Conservation (phyloP, 2,888 invertebrate genomes). For the Campaea margaritaria region DNA sequence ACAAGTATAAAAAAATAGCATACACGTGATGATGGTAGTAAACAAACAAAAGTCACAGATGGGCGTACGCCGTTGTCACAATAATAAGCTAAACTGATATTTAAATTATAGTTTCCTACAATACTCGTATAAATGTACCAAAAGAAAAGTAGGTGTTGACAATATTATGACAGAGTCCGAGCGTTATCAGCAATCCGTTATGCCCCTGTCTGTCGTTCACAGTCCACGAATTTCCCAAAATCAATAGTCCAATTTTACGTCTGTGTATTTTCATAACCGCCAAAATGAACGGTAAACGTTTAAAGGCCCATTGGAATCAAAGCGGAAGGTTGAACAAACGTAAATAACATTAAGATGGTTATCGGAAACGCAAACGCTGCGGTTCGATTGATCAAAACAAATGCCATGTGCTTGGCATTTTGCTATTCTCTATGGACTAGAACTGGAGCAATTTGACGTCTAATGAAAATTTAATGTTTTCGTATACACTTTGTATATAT, state of each 20-base stretch:
- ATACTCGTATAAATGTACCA: too few species aligned
- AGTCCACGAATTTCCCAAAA: slow-evolving; percentile 16
- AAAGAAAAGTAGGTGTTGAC: too few species aligned
- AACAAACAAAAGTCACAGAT: too few species aligned
- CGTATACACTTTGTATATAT: too few species aligned
- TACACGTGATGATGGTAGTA: too few species aligned
- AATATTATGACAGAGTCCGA: not conserved
- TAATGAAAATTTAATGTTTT: too few species aligned
- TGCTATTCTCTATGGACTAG: too few species aligned
- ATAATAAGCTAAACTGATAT: too few species aligned
- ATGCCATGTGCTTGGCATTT: not conserved
- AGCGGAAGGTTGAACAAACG: slow-evolving; percentile 25
- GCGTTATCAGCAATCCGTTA: not conserved
- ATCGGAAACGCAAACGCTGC: slow-evolving; percentile 18
- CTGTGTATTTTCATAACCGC: slow-evolving; percentile 13
- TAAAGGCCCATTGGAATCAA: slow-evolving; percentile 32
- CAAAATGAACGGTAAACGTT: slow-evolving; percentile 22
- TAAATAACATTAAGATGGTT: slow-evolving; percentile 25
- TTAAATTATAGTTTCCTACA: too few species aligned
- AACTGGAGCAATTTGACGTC: too few species aligned
- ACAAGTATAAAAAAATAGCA: too few species aligned
- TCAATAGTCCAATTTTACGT: slow-evolving; percentile 22
- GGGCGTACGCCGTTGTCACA: too few species aligned
- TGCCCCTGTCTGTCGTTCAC: slow-evolving; percentile 1
- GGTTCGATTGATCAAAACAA: slow-evolving; percentile 17